Evolutionary conservation across 2,113 vertebrate genomes (phyloP).

Genomic region (Corythornis vintsioides): DNA sequence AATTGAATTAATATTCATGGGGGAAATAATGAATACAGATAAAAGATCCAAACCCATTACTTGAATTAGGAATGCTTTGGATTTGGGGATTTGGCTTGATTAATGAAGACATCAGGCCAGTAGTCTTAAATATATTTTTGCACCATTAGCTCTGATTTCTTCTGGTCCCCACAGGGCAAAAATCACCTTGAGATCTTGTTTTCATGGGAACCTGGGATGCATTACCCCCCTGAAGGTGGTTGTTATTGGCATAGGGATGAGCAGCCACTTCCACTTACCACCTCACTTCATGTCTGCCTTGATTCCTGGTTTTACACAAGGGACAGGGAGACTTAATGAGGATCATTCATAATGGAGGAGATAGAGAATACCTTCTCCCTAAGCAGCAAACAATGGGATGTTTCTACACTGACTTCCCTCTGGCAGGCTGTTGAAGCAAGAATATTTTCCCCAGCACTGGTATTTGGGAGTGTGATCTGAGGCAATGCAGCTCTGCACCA

Average conservation of each 20-base stretch:
- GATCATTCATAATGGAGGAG: not conserved
- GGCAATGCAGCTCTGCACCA: not conserved
- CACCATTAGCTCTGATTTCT: not conserved
- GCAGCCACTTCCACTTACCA: not conserved
- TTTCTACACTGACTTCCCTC: not conserved
- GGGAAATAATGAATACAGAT: not conserved
- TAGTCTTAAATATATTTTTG: not conserved
- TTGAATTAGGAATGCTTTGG: not conserved
- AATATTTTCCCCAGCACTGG: not conserved
- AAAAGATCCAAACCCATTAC: not conserved
- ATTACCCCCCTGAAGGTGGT: rapidly evolving
- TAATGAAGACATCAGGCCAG: not conserved
- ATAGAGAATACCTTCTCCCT: not conserved
- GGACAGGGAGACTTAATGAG: not conserved
- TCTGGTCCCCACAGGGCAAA: not conserved
- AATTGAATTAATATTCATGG: not conserved
- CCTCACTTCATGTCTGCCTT: not conserved
- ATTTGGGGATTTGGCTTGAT: not conserved
- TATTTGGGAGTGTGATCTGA: not conserved
- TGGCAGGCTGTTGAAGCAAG: not conserved
- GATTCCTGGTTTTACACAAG: not conserved
- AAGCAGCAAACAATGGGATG: not conserved
- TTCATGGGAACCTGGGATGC: not conserved
- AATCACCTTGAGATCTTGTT: not conserved
- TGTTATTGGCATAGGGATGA: rapidly evolving